Base-by-base conservation (phyloP, 2,888 invertebrate species). In the Idaea dimidiata region DNA sequence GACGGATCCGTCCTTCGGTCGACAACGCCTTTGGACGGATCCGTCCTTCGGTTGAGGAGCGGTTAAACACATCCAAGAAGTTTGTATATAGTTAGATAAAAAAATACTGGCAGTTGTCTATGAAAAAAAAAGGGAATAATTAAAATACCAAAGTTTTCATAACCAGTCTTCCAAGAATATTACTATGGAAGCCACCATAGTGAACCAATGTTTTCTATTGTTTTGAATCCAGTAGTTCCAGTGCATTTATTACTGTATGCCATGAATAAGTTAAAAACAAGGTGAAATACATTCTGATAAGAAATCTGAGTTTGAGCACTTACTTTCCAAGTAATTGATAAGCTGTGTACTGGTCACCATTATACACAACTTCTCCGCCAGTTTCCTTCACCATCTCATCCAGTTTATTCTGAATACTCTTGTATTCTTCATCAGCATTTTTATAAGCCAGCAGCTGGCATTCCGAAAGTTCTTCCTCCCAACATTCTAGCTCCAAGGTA, bases 381-480 rank as follows among this genome's bases (percentile, higher is more conserved):
- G 94, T 94, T 31, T 89, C 87, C 69, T 93, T 93, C 0, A 94
- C 88, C 72, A 94, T 88, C 14, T 93, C 91, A 75, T 95, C 94
- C 0, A 95, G 79, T 65, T 94, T 94, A 66, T 85, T 92, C 70
- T 94, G 94, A 59, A 95, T 93, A 64, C 94, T 94, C 75, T 94
- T 93, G 72, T 95, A 95, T 75, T 96, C 96, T 66, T 94, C 94
- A 68, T 95, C 93, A 8, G 94, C 93, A 82, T 94, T 93, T 69
- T 94, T 94, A 70, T 94, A 94, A 0, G 94, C 93, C 57, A 94
- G 93, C 17, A 94, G 79, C 80, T 96, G 96, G 1, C 91, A 93
- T 60, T 95, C 94, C 0, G 95, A 94, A 0, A 96, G 86, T 57
- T 95, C 95, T 66, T 97, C 97, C 54, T 95, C 94, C 93, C 94